Evolutionary conservation across 2,888 invertebrate species (phyloP).

Genomic region (Drosophila meridionalis): DNA sequence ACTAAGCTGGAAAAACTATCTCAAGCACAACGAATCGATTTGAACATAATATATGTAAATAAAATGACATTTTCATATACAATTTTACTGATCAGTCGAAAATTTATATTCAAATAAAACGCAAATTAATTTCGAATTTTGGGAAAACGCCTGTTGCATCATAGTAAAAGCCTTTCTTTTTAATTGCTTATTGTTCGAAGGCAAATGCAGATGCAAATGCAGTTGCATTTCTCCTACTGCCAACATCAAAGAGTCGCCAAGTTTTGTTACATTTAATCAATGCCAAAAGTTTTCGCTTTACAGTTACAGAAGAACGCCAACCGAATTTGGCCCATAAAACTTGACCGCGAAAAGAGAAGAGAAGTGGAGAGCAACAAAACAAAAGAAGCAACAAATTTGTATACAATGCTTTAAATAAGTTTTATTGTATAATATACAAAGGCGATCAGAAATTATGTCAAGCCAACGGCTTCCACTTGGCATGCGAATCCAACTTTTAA

Average conservation of each 20-base stretch:
- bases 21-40: slow-evolving; percentile 9
- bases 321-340: slow-evolving; percentile 21
- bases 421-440: slow-evolving; percentile 50
- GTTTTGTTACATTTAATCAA: slow-evolving; percentile 41
- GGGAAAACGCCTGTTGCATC: slow-evolving; percentile 38
- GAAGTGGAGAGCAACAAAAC: slow-evolving; percentile 7
- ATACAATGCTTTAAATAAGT: slow-evolving; percentile 29
- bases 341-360: slow-evolving; percentile 6
- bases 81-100: slow-evolving; percentile 12
- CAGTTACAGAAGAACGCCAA: slow-evolving; percentile 53
- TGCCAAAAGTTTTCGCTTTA: slow-evolving; percentile 68
- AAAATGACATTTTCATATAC: slow-evolving; percentile 21
- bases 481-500: slow-evolving; percentile 56
- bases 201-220: slow-evolving; percentile 28
- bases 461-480: slow-evolving; percentile 30
- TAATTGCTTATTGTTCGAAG: slow-evolving; percentile 26
- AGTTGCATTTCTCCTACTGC: slow-evolving; percentile 6
- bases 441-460: slow-evolving; percentile 52
- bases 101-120: slow-evolving; percentile 40
- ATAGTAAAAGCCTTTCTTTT: slow-evolving; percentile 47
- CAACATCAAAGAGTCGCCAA: background rate
- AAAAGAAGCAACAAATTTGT: slow-evolving; percentile 36
- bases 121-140: slow-evolving; percentile 32
- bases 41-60: slow-evolving; percentile 30
- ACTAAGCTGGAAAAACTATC: slow-evolving; percentile 63